Evolutionary conservation across 2,113 vertebrate genomes (phyloP), one percentile per base, ranked within the genome.

Genomic region (Psittacus erithacus): DNA sequence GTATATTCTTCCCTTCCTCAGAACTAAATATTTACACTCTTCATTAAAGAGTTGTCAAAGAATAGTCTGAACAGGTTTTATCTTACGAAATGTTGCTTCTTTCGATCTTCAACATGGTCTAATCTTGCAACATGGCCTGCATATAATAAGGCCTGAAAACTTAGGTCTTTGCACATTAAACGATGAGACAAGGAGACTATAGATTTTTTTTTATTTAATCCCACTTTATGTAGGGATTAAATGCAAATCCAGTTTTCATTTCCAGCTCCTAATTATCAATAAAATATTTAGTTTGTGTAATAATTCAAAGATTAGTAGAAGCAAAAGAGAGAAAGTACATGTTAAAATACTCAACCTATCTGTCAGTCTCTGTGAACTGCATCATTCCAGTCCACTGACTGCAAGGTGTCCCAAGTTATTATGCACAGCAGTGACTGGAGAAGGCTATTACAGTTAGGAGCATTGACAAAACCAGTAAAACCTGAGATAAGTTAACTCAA

Each of bases 211-310:
- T 43, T 78, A 86, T 90, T 93, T 70, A 91, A 90, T 88, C 77
- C 6, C 17, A 79, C 57, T 90, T 94, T 91, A 64, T 87, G 33
- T 67, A 91, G 33, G 28, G 60, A 93, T 91, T 92, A 93, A 86
- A 78, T 55, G 33, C 64, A 95, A 92, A 91, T 92, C 60, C n/a
- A 91, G 47, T 94, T 83, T 92, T 93, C 35, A 86, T 70, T 87
- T 86, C 38, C 46, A 74, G 7, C 19, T 75, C 39, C 31, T 88
- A 92, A 88, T 95, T 88, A 83, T 90, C 79, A 94, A 86, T 92
- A 91, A 83, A 90, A 93, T 83, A 62, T 82, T 64, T 43, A 49
- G 11, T 90, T 83, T 81, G 64, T 28, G 50, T 80, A 76, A 82
- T 71, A 95, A 88, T 80, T 88, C 43, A 92, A 91, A 95, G 87